A percentile compares a stretch with the other conserved stretches of the same genome.
Conservation (phyloP, 2,888 invertebrate genomes). For the Octodonta nipae region DNA sequence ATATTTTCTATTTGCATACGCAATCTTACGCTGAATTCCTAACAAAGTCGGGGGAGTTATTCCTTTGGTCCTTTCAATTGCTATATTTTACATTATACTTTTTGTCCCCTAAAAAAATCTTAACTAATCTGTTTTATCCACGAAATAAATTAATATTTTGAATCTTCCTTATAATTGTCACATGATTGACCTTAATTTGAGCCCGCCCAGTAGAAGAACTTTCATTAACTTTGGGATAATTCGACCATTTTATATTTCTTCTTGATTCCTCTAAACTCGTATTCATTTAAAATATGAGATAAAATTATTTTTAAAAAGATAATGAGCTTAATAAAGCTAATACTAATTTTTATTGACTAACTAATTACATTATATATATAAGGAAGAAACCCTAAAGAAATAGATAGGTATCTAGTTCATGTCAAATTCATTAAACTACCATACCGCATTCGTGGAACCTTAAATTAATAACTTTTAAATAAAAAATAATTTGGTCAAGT, state of each 20-base stretch:
- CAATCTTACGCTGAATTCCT: slow-evolving; percentile 63
- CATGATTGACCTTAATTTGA: slow-evolving; percentile 60
- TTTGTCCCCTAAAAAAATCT: slow-evolving; percentile 45
- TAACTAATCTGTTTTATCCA: slow-evolving; percentile 46
- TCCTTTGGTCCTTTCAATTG: slow-evolving; percentile 50
- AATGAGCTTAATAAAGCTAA: too few species aligned
- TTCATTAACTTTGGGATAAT: slow-evolving; percentile 49
- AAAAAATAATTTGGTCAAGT: too few species aligned
- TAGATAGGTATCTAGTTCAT: too few species aligned
- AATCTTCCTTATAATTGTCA: slow-evolving; percentile 40
- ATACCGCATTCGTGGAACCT: too few species aligned
- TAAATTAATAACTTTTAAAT: too few species aligned
- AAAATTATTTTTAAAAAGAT: too few species aligned
- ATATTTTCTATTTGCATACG: too few species aligned
- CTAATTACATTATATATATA: too few species aligned
- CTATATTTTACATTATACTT: slow-evolving; percentile 50
- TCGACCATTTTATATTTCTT: slow-evolving; percentile 44
- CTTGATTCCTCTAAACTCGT: too few species aligned
- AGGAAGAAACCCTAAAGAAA: too few species aligned
- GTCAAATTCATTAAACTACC: too few species aligned
- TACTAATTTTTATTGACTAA: too few species aligned
- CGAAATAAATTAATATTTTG: slow-evolving; percentile 49
- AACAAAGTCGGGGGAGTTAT: slow-evolving; percentile 67
- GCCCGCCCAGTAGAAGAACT: slow-evolving; percentile 52
- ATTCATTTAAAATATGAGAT: slow-evolving; percentile 43